These are phyloP conservation scores for Atherinomorus stipes DNA, from an alignment of 2,113 vertebrate species.

Conservation along the genomic window DNA sequence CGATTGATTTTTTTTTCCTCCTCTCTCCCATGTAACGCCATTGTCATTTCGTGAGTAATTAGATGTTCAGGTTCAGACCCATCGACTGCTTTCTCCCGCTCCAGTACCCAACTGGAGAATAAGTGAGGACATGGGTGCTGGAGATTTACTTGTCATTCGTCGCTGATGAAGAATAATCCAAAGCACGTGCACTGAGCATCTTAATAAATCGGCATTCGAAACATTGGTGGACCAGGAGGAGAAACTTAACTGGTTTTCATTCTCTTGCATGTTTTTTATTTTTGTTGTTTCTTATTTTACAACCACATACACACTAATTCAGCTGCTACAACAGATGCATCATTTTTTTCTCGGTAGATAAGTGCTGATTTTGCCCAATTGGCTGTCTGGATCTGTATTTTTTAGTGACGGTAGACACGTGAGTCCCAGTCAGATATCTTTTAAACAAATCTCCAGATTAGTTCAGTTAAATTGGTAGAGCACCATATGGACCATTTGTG, in stretches of 20 bases:
- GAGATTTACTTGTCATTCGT: conserved; percentile 56
- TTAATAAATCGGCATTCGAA: conserved; percentile 26
- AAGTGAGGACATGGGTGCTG: conserved; percentile 46
- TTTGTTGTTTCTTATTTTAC: not conserved
- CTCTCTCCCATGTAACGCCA: conserved; percentile 54
- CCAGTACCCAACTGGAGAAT: conserved; percentile 45
- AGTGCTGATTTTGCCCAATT: not conserved
- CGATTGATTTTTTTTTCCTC: conserved; percentile 74
- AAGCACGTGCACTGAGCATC: conserved; percentile 27
- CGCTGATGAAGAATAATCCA: conserved; percentile 36
- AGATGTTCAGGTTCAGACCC: conserved; percentile 71
- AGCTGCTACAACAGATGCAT: not conserved
- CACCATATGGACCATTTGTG: no score
- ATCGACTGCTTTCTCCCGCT: conserved; percentile 70
- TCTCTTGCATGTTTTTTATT: not conserved
- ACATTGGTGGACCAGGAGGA: not conserved
- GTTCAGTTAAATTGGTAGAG: no score
- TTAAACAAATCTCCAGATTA: no score
- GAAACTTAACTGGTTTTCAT: no score
- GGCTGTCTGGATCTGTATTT: not conserved
- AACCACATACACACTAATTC: not conserved
- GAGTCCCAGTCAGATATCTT: no score
- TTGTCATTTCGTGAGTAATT: conserved; percentile 80
- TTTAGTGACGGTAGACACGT: no score
- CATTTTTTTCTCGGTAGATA: not conserved